A percentile compares a stretch with the other conserved stretches of the same genome.
phyloP scores from a whole-genome alignment of 2,797 vertebrate genomes.

The Buceros bicornis region DNA sequence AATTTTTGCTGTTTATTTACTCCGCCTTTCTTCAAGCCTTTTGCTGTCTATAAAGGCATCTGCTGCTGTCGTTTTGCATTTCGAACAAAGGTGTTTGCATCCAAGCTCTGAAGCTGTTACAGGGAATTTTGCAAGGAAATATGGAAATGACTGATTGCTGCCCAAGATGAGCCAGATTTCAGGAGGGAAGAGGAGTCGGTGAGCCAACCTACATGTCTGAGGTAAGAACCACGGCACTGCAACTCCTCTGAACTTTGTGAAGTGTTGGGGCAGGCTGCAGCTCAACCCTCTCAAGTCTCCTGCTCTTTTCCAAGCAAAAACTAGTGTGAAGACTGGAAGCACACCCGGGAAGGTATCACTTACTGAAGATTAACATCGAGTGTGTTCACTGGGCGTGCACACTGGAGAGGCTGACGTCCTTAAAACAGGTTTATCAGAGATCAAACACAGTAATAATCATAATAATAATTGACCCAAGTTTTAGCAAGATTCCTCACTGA shows the following conservation, averaged over 20 bases:
- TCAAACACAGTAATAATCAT: neutral
- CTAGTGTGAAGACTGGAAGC: neutral
- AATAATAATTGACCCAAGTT: neutral
- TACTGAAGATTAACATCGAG: neutral
- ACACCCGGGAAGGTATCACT: neutral
- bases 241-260: neutral
- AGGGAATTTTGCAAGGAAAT: neutral
- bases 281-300: neutral
- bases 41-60: constrained; percentile 31
- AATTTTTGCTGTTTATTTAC: constrained; percentile 45
- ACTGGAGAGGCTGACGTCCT: neutral
- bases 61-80: neutral
- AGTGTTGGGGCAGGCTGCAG: neutral
- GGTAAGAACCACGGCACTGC: neutral
- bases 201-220: neutral
- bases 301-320: neutral
- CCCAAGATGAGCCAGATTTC: neutral
- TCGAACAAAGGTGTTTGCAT: constrained; percentile 27
- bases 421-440: neutral
- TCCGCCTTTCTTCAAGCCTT: constrained; percentile 19
- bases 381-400: neutral
- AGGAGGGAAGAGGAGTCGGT: neutral
- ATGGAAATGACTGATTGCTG: neutral
- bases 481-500: neutral
- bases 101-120: neutral